Base-by-base conservation (phyloP, 2,113 vertebrate genomes). In the Gnathonemus longibarbis region DNA sequence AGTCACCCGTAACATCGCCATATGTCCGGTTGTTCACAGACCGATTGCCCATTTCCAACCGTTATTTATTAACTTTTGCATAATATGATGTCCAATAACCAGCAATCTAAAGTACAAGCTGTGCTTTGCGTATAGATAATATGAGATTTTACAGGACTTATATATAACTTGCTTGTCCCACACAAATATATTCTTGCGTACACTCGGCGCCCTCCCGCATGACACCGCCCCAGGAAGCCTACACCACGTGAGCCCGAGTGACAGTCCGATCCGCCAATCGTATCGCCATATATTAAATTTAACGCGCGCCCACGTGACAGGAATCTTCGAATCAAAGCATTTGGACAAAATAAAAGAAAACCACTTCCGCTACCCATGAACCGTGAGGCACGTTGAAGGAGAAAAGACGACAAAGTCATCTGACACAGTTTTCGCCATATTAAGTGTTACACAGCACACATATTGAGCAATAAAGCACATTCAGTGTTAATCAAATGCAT, bases 381-480 rank as follows among this genome's bases (percentile, higher is more conserved):
- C 15, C 35, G 11, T 80, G 17, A 80, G 74, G 74, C 74, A 42
- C 35, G 74, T 80, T 80, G 35, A 35, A 58, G 48, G 39, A 80
- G 85, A 88, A 90, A 89, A 83, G 92, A 90, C 91, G 48, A 92
- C 93, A 92, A 92, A 93, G 93, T 93, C 94, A 94, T 92, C 92
- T 94, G 93, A 93, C 17, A 19, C 17, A 7, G n/a, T 62, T 90
- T 48, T 91, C 93, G 93, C 93, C 93, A 94, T 94, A 91, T 94
- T 94, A 84, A 46, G 52, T 66, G 31, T 88, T 83, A 92, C 91
- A 91, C 87, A 89, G 89, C 92, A 91, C 91, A 90, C 86, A 92
- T 84, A 92, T 84, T 85, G 88, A 92, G 74, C 87, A 87, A 70
- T 52, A 87, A 91, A 90, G 91, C 87, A 89, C 46, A 92, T 92